Percentiles rank a stretch among this genome's conserved stretches.
phyloP scores from a whole-genome alignment of 2,113 vertebrate genomes.

The Calidris pugnax region DNA sequence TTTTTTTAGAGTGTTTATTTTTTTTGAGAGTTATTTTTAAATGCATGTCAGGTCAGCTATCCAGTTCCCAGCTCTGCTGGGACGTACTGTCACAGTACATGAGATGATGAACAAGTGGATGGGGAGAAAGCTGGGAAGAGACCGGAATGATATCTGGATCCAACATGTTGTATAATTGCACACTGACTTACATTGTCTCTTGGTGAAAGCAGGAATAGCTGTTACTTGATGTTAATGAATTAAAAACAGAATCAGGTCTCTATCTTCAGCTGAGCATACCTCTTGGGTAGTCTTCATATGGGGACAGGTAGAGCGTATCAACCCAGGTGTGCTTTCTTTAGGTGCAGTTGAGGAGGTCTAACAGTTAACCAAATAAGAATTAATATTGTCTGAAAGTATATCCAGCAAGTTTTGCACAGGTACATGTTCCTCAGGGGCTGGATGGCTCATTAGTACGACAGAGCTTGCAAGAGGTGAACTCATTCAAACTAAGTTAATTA shows the following conservation, averaged over 20 bases:
- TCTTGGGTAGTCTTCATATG: background rate
- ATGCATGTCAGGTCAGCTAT: background rate
- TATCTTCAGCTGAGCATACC: background rate
- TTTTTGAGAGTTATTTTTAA: background rate
- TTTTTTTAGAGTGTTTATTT: background rate
- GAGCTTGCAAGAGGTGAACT: background rate
- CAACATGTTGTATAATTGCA: background rate
- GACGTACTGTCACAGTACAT: background rate
- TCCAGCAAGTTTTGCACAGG: background rate
- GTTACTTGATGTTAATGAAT: background rate
- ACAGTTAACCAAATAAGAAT: background rate
- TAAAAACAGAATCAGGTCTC: background rate
- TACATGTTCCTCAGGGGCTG: background rate
- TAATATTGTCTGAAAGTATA: background rate
- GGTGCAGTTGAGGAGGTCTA: background rate
- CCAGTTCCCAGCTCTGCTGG: background rate
- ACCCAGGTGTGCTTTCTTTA: background rate
- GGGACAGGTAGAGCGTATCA: background rate
- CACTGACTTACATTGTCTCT: background rate
- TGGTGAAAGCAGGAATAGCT: background rate
- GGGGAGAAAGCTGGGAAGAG: background rate
- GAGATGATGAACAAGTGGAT: background rate
- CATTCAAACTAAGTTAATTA: conserved; percentile 4
- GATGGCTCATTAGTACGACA: background rate
- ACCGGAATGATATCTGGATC: background rate